phyloP scores from a whole-genome alignment of 2,888 invertebrate species.

The Fragum sueziense region DNA sequence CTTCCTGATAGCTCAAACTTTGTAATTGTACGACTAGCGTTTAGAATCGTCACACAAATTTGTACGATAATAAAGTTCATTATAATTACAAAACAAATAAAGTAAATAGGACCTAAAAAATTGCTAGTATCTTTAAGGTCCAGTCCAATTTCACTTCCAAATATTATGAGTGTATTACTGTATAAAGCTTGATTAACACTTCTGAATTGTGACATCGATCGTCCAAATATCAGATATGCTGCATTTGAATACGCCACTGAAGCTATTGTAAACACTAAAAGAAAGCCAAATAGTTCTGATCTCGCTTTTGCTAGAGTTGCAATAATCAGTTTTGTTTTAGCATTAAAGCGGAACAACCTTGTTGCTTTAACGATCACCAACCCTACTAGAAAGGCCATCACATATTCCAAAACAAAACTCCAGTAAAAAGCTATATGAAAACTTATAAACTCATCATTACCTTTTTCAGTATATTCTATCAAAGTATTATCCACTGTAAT shows the following conservation, averaged over 20 bases:
- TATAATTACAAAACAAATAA: constrained; percentile 57
- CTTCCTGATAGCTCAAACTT: constrained; percentile 41
- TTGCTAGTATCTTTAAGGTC: constrained; percentile 43
- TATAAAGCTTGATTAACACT: constrained; percentile 36
- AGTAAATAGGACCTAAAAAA: constrained; percentile 63
- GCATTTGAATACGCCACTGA: constrained; percentile 61
- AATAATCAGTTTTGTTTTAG: constrained; percentile 55
- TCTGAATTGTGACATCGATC: constrained; percentile 48
- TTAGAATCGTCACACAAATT: constrained; percentile 63
- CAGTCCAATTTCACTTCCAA: constrained; percentile 58
- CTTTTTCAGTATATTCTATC: constrained; percentile 40
- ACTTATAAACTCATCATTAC: constrained; percentile 56
- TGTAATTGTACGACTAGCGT: constrained; percentile 54
- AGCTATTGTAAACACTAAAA: constrained; percentile 46
- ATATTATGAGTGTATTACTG: constrained; percentile 60
- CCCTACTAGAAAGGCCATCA: constrained; percentile 62
- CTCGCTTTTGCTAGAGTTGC: constrained; percentile 50
- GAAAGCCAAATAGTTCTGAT: constrained; percentile 49
- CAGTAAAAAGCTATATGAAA: constrained; percentile 65
- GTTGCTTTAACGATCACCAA: constrained; percentile 65
- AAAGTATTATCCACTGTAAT: constrained; percentile 52
- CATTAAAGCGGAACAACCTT: constrained; percentile 65
- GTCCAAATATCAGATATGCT: constrained; percentile 57
- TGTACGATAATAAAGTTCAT: constrained; percentile 60
- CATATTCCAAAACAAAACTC: constrained; percentile 63